A percentile compares a stretch with the other conserved stretches of the same genome.
Conservation (phyloP, 2,888 invertebrate genomes). For the Synanthedon tipuliformis region DNA sequence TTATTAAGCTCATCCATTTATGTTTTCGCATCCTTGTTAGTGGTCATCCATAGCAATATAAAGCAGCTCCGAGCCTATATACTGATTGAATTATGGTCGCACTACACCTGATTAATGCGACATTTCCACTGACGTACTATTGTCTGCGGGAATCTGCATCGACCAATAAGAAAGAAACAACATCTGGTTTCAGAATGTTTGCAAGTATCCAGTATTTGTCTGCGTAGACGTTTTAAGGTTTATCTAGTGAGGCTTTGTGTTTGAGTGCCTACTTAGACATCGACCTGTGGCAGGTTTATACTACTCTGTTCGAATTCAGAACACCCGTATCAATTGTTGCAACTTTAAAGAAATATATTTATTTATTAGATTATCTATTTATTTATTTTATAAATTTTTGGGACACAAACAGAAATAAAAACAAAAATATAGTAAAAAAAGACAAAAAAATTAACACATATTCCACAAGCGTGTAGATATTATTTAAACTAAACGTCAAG, state of each 20-base stretch:
- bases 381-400: too few species aligned
- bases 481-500: too few species aligned
- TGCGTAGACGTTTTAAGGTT: conserved; percentile 8
- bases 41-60: conserved; percentile 50
- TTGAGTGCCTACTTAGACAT: not conserved
- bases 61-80: conserved; percentile 34
- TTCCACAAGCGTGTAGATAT: too few species aligned
- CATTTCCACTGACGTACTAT: conserved; percentile 61
- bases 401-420: too few species aligned
- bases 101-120: conserved; percentile 68
- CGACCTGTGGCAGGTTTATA: not conserved
- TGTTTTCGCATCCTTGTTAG: conserved; percentile 16
- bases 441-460: too few species aligned
- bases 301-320: too few species aligned
- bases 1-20: too few species aligned
- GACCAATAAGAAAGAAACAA: conserved; percentile 37
- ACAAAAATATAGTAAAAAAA: too few species aligned
- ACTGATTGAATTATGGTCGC: conserved; percentile 67
- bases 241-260: not conserved
- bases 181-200: conserved; percentile 29
- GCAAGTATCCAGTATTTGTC: conserved; percentile 39
- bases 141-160: conserved; percentile 64
- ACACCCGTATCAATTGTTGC: too few species aligned
- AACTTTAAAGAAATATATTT: too few species aligned
- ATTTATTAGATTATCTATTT: too few species aligned